Evolutionary conservation across 2,888 invertebrate genomes (phyloP).

Genomic region (Steinernema hermaphroditum): DNA sequence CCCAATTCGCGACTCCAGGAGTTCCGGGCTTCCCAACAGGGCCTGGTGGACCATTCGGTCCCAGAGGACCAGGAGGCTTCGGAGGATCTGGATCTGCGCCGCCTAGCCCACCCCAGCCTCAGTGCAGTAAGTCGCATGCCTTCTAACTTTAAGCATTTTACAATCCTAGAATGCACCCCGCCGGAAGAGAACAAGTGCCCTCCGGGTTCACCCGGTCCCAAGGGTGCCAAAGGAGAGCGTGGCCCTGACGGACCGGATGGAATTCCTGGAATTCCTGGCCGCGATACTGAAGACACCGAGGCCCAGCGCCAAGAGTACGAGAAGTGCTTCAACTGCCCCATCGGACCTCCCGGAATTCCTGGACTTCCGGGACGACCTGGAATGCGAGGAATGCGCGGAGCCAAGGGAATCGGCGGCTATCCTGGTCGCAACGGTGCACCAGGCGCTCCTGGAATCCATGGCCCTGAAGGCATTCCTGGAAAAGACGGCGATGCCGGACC

Average conservation of each 20-base stretch:
- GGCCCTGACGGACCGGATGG: neutral
- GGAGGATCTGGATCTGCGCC: neutral
- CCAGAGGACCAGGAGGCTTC: neutral
- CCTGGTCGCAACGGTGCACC: conserved; percentile 9
- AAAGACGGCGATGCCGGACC: neutral
- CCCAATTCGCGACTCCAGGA: no score
- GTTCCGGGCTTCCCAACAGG: neutral
- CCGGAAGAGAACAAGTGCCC: neutral
- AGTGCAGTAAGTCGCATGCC: neutral
- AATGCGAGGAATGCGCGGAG: conserved; percentile 35
- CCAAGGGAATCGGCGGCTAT: conserved; percentile 37
- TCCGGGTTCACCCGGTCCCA: neutral
- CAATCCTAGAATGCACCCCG: neutral
- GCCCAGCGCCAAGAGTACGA: neutral
- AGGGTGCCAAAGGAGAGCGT: neutral
- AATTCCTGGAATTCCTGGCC: neutral
- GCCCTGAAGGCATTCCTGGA: neutral
- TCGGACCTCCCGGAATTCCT: neutral
- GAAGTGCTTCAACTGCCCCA: conserved; percentile 10
- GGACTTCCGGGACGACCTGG: conserved; percentile 1
- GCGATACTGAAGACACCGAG: neutral
- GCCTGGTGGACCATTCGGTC: no score
- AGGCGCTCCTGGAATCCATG: conserved; percentile 3
- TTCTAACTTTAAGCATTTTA: no score
- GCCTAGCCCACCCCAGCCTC: neutral